phyloP scores from a whole-genome alignment of 2,888 invertebrate genomes.

The Carcina quercana region DNA sequence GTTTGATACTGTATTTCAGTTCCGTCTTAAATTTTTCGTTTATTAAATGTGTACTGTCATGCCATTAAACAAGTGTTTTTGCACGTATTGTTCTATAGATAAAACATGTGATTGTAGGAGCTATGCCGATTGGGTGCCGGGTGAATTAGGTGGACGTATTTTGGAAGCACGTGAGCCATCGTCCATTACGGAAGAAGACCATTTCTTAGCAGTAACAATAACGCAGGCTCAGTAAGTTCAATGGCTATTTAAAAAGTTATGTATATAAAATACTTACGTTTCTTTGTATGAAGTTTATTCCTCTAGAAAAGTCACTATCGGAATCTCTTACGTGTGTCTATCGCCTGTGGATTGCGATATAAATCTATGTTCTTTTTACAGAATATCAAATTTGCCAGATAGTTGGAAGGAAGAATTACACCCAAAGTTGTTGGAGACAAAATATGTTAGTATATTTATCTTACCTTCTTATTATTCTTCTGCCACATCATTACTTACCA shows the following conservation, averaged over 20 bases:
- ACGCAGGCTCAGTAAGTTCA: constrained; percentile 49
- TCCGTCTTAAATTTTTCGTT: no score
- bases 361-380: constrained; percentile 22
- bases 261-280: background rate
- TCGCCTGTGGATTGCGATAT: background rate
- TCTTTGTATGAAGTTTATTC: background rate
- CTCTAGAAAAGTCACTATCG: background rate
- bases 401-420: constrained; percentile 58
- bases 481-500: no score
- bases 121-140: constrained; percentile 68
- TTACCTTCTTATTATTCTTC: no score
- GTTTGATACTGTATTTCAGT: no score
- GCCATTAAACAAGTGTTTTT: no score
- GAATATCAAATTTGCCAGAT: constrained; percentile 45
- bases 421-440: constrained; percentile 43
- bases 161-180: constrained; percentile 47
- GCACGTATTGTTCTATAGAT: no score
- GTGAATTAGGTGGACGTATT: constrained; percentile 46
- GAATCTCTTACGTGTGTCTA: background rate
- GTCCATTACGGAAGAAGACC: constrained; percentile 38
- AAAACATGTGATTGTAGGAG: no score
- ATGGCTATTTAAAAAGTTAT: background rate
- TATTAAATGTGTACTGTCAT: no score
- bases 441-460: constrained; percentile 37
- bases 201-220: constrained; percentile 46